These are phyloP conservation scores for Holocentrus rufus DNA, from an alignment of 2,797 vertebrate genomes.

Conservation along the genomic window DNA sequence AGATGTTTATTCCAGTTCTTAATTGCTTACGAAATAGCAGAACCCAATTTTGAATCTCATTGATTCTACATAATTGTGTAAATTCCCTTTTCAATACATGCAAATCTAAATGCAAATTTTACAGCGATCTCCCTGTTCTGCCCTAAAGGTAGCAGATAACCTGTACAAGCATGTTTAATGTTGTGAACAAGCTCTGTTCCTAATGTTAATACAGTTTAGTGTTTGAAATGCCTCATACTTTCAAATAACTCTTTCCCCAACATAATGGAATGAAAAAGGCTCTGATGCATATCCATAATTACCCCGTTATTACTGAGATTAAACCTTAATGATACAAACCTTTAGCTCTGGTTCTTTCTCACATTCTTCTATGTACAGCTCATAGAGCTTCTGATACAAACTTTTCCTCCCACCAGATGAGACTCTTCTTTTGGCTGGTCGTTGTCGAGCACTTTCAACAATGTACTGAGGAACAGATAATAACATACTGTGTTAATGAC, in stretches of 20 bases:
- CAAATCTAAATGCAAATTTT: not conserved
- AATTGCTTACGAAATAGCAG: too few relatives aligned
- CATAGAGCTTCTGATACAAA: conserved; percentile 98
- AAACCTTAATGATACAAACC: conserved; percentile 80
- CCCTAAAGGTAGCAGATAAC: not conserved
- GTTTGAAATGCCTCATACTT: too few relatives aligned
- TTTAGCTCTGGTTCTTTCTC: conserved; percentile 99
- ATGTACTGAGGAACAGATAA: conserved; percentile 87
- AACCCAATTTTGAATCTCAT: too few relatives aligned
- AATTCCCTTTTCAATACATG: not conserved
- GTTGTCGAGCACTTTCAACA: conserved; percentile 97
- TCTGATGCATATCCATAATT: not conserved
- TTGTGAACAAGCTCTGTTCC: too few relatives aligned
- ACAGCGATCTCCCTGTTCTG: not conserved
- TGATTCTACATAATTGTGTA: too few relatives aligned
- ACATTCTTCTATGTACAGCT: conserved; percentile 98
- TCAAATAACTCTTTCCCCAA: not conserved
- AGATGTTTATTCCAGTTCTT: too few relatives aligned
- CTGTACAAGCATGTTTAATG: not conserved
- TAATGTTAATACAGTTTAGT: too few relatives aligned
- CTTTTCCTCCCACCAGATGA: conserved; percentile 91
- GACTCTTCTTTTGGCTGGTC: conserved; percentile 92
- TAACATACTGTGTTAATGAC: conserved; percentile 12
- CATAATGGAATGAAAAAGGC: not conserved
- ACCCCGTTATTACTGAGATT: not conserved